Conservation (phyloP, 2,888 invertebrate genomes). For the Lamellibrachia satsuma region DNA sequence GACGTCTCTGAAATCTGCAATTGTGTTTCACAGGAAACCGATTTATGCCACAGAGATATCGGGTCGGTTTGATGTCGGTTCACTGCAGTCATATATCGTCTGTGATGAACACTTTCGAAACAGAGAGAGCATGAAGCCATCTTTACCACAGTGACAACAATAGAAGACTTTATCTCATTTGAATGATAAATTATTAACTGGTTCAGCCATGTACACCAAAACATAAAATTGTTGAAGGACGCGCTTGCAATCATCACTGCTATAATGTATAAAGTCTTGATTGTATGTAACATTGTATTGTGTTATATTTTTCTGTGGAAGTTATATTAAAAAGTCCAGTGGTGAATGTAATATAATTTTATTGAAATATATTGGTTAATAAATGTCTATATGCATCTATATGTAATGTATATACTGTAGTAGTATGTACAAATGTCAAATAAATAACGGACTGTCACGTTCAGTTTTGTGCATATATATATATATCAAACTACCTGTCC, state of each 20-base stretch:
- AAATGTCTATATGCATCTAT: background rate
- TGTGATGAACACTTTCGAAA: slow-evolving; percentile 38
- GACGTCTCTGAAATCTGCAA: background rate
- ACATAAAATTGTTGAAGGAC: too few relatives aligned
- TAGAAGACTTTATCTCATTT: too few relatives aligned
- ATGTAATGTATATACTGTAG: background rate
- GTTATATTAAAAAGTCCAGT: background rate
- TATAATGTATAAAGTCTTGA: background rate
- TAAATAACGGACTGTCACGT: background rate
- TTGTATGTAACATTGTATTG: background rate
- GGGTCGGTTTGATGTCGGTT: slow-evolving; percentile 42
- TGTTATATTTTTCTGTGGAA: background rate
- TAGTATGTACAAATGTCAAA: background rate
- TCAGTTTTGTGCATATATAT: background rate
- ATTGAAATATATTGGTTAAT: background rate
- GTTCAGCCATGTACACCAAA: too few relatives aligned
- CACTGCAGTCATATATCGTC: slow-evolving; percentile 36
- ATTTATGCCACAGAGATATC: slow-evolving; percentile 36
- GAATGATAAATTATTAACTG: too few relatives aligned
- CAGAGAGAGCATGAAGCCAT: background rate
- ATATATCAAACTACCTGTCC: background rate
- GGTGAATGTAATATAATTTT: background rate
- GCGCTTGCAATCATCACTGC: too few relatives aligned
- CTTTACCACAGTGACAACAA: background rate
- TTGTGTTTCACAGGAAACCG: slow-evolving; percentile 33